Conservation (phyloP, 2,888 invertebrate genomes). For the Epirrita christyi region DNA sequence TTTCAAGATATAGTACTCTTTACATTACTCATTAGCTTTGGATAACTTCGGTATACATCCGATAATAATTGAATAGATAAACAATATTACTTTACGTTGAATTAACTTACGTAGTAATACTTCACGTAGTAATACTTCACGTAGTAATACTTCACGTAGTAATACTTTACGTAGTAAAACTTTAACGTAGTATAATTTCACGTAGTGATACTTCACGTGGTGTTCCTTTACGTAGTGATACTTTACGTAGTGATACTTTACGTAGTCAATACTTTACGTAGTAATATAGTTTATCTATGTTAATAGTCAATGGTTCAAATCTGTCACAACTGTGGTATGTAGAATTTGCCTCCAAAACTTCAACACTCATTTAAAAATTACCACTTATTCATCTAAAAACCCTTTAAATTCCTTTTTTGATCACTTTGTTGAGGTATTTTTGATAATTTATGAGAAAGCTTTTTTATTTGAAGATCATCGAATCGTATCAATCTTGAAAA, state of each 20-base stretch:
- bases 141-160: too few relatives aligned
- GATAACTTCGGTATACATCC: slow-evolving; percentile 63
- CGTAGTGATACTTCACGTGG: too few relatives aligned
- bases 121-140: too few relatives aligned
- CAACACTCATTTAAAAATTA: slow-evolving; percentile 77
- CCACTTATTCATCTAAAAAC: slow-evolving; percentile 73
- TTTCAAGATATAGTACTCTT: background rate
- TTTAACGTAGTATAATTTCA: too few relatives aligned
- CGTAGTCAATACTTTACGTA: too few relatives aligned
- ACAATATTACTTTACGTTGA: too few relatives aligned
- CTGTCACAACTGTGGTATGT: slow-evolving; percentile 59
- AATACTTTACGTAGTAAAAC: too few relatives aligned
- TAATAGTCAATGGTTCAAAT: slow-evolving; percentile 13
- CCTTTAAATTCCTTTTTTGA: slow-evolving; percentile 77
- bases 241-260: too few relatives aligned
- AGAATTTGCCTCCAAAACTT: slow-evolving; percentile 77
- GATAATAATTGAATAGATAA: slow-evolving; percentile 27
- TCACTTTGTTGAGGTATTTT: slow-evolving; percentile 83
- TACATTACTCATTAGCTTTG: slow-evolving; percentile 50
- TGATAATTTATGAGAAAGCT: slow-evolving; percentile 70
- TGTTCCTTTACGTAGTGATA: too few relatives aligned
- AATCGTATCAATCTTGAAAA: slow-evolving; percentile 44
- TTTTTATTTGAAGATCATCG: slow-evolving; percentile 58
- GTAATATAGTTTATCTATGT: too few relatives aligned
- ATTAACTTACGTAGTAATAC: too few relatives aligned